Evolutionary conservation across 2,113 vertebrate species (phyloP).

Genomic region (Lontra canadensis): DNA sequence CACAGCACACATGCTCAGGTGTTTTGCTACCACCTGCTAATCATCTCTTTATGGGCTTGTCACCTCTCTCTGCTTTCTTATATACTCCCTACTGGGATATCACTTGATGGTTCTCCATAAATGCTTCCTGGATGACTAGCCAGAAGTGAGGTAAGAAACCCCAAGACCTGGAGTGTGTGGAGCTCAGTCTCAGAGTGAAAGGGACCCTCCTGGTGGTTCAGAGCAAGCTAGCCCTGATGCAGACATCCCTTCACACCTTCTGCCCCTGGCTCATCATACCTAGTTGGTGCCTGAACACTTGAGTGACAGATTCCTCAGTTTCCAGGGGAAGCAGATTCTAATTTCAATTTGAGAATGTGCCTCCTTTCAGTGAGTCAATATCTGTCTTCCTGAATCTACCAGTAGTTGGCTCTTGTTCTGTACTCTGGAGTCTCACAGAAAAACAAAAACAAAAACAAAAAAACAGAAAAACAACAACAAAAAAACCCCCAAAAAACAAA

Average conservation of each 20-base stretch:
- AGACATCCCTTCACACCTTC: neutral
- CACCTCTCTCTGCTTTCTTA: too few species aligned
- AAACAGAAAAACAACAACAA: neutral
- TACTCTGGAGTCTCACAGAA: neutral
- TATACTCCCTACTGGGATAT: neutral
- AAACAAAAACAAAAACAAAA: neutral
- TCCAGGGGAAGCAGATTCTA: neutral
- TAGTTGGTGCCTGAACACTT: neutral
- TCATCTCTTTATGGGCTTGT: neutral
- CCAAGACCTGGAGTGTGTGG: neutral
- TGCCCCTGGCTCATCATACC: neutral
- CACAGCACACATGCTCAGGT: accelerated
- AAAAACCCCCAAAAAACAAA: too few species aligned
- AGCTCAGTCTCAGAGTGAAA: neutral
- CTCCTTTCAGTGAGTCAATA: neutral
- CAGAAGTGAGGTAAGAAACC: neutral
- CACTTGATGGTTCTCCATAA: neutral
- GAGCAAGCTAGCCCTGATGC: neutral
- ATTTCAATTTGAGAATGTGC: neutral
- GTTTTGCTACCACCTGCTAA: neutral
- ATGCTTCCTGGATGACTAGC: neutral
- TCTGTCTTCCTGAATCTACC: neutral
- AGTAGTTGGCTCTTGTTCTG: neutral
- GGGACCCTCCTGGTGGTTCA: neutral
- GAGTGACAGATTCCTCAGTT: neutral